Percentiles rank a stretch among this genome's conserved stretches.
Conservation (phyloP, 2,797 vertebrate species). For the Sciurus carolinensis region DNA sequence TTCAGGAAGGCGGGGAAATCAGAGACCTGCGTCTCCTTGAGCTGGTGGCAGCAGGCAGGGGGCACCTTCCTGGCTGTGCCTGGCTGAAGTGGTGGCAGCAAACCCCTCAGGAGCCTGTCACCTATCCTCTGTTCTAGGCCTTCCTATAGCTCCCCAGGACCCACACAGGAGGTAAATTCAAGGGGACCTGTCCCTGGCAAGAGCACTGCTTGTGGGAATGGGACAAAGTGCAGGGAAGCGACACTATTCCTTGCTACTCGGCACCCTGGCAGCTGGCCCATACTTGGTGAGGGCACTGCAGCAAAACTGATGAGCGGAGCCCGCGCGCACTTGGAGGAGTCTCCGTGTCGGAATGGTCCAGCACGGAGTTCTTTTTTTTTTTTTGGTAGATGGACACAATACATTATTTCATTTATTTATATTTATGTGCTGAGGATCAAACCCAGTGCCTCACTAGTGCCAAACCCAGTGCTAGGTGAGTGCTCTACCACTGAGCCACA, state of each 20-base stretch:
- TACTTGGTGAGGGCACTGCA: not conserved
- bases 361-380: not conserved
- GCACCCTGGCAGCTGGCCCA: not conserved
- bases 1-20: not conserved
- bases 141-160: not conserved
- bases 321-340: not conserved
- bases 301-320: not conserved
- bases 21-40: not conserved
- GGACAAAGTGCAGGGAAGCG: not conserved
- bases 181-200: not conserved
- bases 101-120: not conserved
- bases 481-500: no score
- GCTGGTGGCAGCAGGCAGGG: not conserved
- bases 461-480: no score
- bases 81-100: not conserved
- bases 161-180: not conserved
- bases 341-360: not conserved
- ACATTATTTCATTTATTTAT: no score
- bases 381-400: no score
- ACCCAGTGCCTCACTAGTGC: no score
- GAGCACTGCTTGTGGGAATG: not conserved
- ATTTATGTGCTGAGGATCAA: no score
- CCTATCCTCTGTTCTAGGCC: not conserved
- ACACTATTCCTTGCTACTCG: rapidly evolving
- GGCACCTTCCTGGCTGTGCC: not conserved